phyloP scores from a whole-genome alignment of 2,113 vertebrate genomes.

The Gasterosteus aculeatus region DNA sequence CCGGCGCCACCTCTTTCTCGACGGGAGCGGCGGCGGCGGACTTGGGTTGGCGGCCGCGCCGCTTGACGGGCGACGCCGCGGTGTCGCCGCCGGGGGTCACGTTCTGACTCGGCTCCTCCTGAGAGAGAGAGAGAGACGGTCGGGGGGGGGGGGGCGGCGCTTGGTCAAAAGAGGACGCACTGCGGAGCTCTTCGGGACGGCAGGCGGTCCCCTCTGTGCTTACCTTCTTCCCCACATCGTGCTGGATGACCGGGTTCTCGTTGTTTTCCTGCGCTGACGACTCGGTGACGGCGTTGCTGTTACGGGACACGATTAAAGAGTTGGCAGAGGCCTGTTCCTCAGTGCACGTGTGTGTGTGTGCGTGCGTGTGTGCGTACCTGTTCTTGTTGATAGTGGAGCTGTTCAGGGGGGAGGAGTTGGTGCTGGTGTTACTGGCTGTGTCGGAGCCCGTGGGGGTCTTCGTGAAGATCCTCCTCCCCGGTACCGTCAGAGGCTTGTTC shows the following conservation, averaged over 20 bases:
- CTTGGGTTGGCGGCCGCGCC: conserved; percentile 81
- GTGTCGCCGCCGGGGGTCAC: conserved; percentile 54
- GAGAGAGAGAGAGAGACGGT: not conserved
- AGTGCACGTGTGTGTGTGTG: not conserved
- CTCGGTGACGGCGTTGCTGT: conserved; percentile 86
- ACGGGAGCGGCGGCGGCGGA: conserved; percentile 72
- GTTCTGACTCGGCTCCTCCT: conserved; percentile 73
- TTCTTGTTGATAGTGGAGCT: conserved; percentile 87
- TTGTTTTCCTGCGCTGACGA: conserved; percentile 93
- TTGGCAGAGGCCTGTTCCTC: not conserved
- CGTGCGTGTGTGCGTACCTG: conserved; percentile 79
- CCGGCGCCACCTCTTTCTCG: conserved; percentile 80
- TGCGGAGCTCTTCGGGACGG: not conserved
- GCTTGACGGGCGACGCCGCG: conserved; percentile 77
- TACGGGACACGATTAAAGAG: not conserved
- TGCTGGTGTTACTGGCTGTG: conserved; percentile 86
- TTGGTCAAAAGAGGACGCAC: not conserved
- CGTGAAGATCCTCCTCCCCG: conserved; percentile 90
- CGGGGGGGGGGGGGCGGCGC: not conserved
- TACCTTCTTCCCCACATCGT: conserved; percentile 87
- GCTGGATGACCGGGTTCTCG: conserved; percentile 93
- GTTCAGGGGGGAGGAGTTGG: conserved; percentile 87
- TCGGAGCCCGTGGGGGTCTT: conserved; percentile 85
- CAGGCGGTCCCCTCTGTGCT: conserved; percentile 52
- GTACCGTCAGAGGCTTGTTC: conserved; percentile 94